Evolutionary conservation across 2,113 vertebrate genomes (phyloP), one percentile per base, ranked within the genome.

Genomic region (Smithornis capensis): DNA sequence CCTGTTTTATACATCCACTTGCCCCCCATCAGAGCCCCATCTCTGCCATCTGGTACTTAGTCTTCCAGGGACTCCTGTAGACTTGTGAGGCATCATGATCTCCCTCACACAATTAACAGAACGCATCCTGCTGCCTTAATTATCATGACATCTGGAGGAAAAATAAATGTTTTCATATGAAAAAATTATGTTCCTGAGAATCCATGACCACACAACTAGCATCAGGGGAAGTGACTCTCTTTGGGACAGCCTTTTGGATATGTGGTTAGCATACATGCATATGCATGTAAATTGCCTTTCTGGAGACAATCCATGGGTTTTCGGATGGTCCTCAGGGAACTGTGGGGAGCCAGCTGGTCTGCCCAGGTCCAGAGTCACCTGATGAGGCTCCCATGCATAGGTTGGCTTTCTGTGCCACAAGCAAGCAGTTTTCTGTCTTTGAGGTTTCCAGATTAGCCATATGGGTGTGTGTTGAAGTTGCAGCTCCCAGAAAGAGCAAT

Each of bases 101-200:
- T 91, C 88, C 44, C 83, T 91, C 81, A 76, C 45, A 82, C 24
- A 45, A 87, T 91, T 53, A 89, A 82, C 53, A 78, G n/a, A 63
- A 31, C 0, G 11, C 77, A 69, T 89, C 74, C 91, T 94, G 94
- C 89, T 0, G 1, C 5, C 2, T 79, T 73, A 91, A 91, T 87
- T 94, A 57, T 13, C 18, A 4, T 42, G 81, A 92, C 89, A 91
- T 82, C 91, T 87, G 91, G 62, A 57, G 15, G 31, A 79, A 94
- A 87, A 92, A 91, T 35, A 91, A 83, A 89, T 64, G 45, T 84
- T 87, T 95, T 91, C 40, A 33, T 73, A 62, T 53, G 62, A 90
- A 96, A 94, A 95, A 89, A 69, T 1, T 53, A 13, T 90, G 80
- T 92, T 91, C 45, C 82, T 88, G 71, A 88, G 88, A 95, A 90